Base-by-base conservation (phyloP, 1,140 invertebrate species). In the Cotesia vestalis region DNA sequence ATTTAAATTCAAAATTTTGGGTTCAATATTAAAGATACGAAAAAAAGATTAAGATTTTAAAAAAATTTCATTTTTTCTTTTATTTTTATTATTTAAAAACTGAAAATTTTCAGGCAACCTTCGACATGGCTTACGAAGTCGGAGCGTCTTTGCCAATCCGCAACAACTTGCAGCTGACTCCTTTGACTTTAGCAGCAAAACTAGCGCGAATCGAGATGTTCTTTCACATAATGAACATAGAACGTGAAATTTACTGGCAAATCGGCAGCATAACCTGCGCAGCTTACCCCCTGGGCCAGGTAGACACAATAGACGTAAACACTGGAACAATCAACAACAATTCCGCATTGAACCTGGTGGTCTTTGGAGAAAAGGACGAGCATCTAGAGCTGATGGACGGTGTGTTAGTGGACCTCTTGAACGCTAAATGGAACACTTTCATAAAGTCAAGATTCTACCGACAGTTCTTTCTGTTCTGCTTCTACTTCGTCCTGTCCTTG, bases 381-480 rank as follows among this genome's bases (percentile, higher is more conserved):
- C 98, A 99, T 89, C 88, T 99, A 75, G 96, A 98, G 80, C 89
- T 99, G 73, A 91, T 99, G 89, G 97, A 99, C 83, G 98, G 98
- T 1, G 91, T 98, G 66, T 87, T 99, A 20, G 94, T 98, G 4
- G 96, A 99, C 84, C 89, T 99, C 6, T 84, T 99, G 6, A 93
- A 98, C 82, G 96, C 96, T 0, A 99, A 99, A 88, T 99, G 98
- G 98, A 96, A 98, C 78, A 95, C 96, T 0, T 99, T 98, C 87
- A 95, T 97, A 1, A 97, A 97, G 86, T 95, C 92, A 70, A 90
- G 96, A 73, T 98, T 98, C 83, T 98, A 98, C 81, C 89, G 94
- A 6, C 94, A 97, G 80, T 97, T 98, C 81, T 92, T 95, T 69
- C 87, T 96, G 36, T 98, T 98, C 81, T 89, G 92, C 0, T 90